phyloP scores from a whole-genome alignment of 2,888 invertebrate species.

The Zeuzera pyrina region DNA sequence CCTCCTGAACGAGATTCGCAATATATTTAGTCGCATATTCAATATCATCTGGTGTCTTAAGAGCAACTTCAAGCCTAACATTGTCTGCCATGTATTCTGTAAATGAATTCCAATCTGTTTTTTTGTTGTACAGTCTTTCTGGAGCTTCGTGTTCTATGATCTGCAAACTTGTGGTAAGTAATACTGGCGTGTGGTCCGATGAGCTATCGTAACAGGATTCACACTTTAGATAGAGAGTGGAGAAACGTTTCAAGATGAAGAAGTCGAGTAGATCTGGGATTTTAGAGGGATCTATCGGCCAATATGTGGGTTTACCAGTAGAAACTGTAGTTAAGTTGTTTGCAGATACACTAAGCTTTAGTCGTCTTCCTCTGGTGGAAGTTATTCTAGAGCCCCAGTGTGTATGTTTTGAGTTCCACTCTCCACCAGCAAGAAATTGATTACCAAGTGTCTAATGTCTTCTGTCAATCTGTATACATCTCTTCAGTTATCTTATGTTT shows the following conservation, averaged over 20 bases:
- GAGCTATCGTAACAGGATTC: conserved; percentile 12
- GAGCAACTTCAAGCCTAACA: background rate
- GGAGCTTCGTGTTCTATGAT: background rate
- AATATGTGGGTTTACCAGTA: conserved; percentile 5
- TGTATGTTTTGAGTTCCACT: conserved; percentile 16
- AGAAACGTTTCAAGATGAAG: conserved; percentile 11
- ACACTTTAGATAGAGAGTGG: conserved; percentile 9
- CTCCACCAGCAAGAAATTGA: conserved; percentile 11
- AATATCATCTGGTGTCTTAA: background rate
- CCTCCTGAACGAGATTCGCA: background rate
- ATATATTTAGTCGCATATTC: background rate
- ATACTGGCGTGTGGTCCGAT: conserved; percentile 12
- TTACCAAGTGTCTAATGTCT: conserved; percentile 2
- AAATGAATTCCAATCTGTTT: background rate
- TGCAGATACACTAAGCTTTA: conserved; percentile 3
- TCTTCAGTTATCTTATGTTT: conserved; percentile 5
- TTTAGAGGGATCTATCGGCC: conserved; percentile 5
- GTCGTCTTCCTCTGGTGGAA: conserved; percentile 10
- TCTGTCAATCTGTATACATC: conserved; percentile 5
- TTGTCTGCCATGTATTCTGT: no score
- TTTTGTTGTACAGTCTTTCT: background rate
- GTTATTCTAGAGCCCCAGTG: conserved; percentile 15
- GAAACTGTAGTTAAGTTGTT: background rate
- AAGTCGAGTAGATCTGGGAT: conserved; percentile 8
- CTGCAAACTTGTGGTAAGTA: background rate